A percentile compares a stretch with the other conserved stretches of the same genome.
Conservation (phyloP, 2,797 vertebrate species). For the Onychomys leucogaster region DNA sequence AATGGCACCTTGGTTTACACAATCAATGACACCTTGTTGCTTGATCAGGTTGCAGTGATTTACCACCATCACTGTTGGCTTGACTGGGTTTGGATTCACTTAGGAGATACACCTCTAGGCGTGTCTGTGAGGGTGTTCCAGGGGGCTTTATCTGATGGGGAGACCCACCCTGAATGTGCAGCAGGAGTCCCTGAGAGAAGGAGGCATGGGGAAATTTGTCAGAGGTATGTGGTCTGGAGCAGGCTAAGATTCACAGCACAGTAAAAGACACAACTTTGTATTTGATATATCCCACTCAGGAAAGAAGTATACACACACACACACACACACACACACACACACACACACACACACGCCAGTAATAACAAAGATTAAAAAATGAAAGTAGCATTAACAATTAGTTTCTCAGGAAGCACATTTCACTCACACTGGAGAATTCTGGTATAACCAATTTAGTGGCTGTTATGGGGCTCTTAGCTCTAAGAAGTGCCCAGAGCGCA, state of each 20-base stretch:
- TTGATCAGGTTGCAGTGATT: background rate
- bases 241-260: background rate
- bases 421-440: background rate
- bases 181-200: background rate
- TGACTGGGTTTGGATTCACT: background rate
- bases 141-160: background rate
- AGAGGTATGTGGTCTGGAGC: background rate
- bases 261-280: background rate
- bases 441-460: background rate
- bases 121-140: background rate
- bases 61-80: background rate
- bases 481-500: background rate
- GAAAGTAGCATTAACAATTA: background rate
- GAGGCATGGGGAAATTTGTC: background rate
- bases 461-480: background rate
- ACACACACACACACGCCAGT: background rate
- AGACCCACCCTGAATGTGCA: background rate
- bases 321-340: background rate
- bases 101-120: background rate
- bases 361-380: background rate
- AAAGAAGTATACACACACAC: background rate
- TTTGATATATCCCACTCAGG: background rate
- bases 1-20: background rate
- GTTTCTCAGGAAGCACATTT: background rate
- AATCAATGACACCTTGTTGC: background rate